phyloP scores from a whole-genome alignment of 2,113 vertebrate genomes.

The Uropsilus gracilis region DNA sequence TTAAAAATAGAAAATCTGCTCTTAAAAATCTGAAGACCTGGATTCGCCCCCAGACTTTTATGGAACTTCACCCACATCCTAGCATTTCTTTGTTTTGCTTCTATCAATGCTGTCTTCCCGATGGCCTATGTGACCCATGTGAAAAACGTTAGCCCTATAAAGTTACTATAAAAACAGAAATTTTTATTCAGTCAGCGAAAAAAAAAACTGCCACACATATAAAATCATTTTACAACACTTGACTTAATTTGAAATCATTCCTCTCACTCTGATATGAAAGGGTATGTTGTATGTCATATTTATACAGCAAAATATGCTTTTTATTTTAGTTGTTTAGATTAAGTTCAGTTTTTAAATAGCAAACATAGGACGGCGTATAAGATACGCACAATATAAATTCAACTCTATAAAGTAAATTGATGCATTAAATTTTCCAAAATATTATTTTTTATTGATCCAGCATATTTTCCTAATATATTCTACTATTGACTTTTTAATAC shows the following conservation, averaged over 20 bases:
- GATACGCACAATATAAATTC: not conserved
- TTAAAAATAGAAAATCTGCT: constrained; percentile 40
- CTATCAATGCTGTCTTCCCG: not conserved
- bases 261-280: not conserved
- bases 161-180: not conserved
- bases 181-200: not conserved
- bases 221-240: not conserved
- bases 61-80: not conserved
- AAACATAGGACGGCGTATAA: not conserved
- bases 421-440: not conserved
- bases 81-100: not conserved
- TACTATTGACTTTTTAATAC: not conserved
- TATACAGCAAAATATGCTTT: not conserved
- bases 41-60: not conserved
- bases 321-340: not conserved
- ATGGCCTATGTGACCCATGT: not conserved
- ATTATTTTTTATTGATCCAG: not conserved
- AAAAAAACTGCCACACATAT: not conserved
- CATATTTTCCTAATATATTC: not conserved
- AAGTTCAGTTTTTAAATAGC: constrained; percentile 24
- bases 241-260: constrained; percentile 46
- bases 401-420: constrained; percentile 31
- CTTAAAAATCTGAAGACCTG: not conserved
- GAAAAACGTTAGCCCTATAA: not conserved
- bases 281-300: not conserved